Evolutionary conservation across 2,797 vertebrate species (phyloP).

Genomic region (Pelodytes ibericus): DNA sequence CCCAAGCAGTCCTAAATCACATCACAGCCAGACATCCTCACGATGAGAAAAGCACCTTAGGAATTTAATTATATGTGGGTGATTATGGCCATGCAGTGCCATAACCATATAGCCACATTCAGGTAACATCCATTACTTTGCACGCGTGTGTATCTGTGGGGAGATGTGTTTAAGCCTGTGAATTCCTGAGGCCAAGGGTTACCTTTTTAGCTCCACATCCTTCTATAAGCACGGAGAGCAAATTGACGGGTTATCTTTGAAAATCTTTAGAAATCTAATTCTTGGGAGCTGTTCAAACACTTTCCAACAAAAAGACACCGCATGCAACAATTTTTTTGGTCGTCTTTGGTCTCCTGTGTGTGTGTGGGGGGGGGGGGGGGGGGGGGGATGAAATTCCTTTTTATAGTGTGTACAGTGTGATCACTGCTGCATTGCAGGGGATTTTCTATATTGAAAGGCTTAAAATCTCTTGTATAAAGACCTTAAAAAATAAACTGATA

Average conservation of each 20-base stretch:
- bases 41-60: too few relatives aligned
- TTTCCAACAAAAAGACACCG: constrained; percentile 43
- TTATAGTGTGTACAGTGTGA: constrained; percentile 47
- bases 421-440: constrained; percentile 37
- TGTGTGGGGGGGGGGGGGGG: too few relatives aligned
- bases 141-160: too few relatives aligned
- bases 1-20: too few relatives aligned
- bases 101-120: too few relatives aligned
- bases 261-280: constrained; percentile 42
- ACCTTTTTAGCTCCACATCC: too few relatives aligned
- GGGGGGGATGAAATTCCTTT: constrained; percentile 45
- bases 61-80: too few relatives aligned
- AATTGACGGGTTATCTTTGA: constrained; percentile 22
- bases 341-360: constrained; percentile 31
- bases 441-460: constrained; percentile 55
- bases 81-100: too few relatives aligned
- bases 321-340: constrained; percentile 45
- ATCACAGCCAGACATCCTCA: too few relatives aligned
- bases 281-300: constrained; percentile 44
- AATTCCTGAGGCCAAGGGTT: too few relatives aligned
- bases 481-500: constrained; percentile 55
- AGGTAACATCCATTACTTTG: too few relatives aligned
- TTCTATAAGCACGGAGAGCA: neutral
- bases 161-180: too few relatives aligned
- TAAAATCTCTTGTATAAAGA: constrained; percentile 44